These are phyloP conservation scores for Lepisosteus osseus DNA, from an alignment of 2,113 vertebrate species.

Conservation along the genomic window DNA sequence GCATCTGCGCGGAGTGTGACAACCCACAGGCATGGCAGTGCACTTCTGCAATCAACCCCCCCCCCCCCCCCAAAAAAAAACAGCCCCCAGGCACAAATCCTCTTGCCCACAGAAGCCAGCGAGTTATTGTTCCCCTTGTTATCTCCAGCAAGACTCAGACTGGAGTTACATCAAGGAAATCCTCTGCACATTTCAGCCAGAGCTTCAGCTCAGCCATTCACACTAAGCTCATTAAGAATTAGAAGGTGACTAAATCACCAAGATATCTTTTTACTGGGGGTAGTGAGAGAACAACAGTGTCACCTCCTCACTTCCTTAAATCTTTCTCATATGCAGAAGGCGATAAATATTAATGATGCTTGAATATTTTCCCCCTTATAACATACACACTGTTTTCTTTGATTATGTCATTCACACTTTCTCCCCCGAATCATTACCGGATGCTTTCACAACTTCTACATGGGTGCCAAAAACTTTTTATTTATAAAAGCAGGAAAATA, in stretches of 20 bases:
- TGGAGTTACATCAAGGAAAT: constrained; percentile 41
- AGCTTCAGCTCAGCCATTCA: constrained; percentile 41
- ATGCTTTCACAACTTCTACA: no score
- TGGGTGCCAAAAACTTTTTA: no score
- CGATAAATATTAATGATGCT: background rate
- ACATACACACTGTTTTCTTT: background rate
- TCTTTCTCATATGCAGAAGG: constrained; percentile 3
- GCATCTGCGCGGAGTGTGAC: constrained; percentile 25
- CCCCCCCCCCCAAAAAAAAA: constrained; percentile 43
- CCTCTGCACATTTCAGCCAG: constrained; percentile 43
- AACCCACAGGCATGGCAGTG: constrained; percentile 41
- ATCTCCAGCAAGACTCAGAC: constrained; percentile 58
- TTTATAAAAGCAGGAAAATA: no score
- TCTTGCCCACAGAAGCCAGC: constrained; percentile 33
- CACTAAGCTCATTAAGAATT: constrained; percentile 60
- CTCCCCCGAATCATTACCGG: no score
- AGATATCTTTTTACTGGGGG: constrained; percentile 41
- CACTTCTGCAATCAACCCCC: constrained; percentile 47
- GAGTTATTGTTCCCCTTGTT: constrained; percentile 54
- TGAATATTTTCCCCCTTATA: constrained; percentile 23
- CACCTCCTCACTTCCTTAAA: constrained; percentile 22
- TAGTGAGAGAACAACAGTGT: constrained; percentile 18
- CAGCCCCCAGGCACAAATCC: constrained; percentile 35
- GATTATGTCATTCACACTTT: background rate
- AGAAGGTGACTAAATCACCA: constrained; percentile 52